These are phyloP conservation scores for Tenthredo notha DNA, from an alignment of 2,888 invertebrate species.

Conservation along the genomic window DNA sequence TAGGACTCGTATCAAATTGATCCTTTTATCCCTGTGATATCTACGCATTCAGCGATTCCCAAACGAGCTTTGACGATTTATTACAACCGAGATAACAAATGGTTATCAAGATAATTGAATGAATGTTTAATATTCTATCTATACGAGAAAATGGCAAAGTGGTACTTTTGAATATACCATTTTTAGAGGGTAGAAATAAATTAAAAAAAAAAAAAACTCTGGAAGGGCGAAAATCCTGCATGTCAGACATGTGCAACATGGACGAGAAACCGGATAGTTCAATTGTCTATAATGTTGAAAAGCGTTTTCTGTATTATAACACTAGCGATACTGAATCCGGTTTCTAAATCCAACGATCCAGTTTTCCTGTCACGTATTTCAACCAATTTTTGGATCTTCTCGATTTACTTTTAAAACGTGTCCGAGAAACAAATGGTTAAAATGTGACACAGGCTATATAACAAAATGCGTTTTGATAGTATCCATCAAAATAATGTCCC, in stretches of 20 bases:
- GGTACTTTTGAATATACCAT: neutral
- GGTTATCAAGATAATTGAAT: constrained; percentile 13
- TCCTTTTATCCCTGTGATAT: constrained; percentile 27
- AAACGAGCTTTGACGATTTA: constrained; percentile 17
- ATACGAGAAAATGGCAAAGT: neutral
- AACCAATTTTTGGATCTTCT: constrained; percentile 28
- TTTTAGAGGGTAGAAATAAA: neutral
- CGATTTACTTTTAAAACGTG: constrained; percentile 31
- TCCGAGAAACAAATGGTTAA: neutral
- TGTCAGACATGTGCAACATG: neutral
- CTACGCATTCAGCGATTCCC: constrained; percentile 23
- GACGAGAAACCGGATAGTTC: neutral
- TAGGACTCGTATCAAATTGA: constrained; percentile 16
- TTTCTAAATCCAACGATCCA: neutral
- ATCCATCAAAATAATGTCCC: neutral
- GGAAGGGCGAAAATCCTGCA: neutral
- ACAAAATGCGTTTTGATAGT: neutral
- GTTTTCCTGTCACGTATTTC: constrained; percentile 19
- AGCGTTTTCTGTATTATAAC: neutral
- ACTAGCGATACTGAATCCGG: constrained; percentile 1
- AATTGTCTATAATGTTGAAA: neutral
- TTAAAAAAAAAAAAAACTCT: neutral
- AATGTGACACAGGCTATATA: neutral
- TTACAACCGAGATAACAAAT: neutral
- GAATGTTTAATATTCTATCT: neutral